phyloP scores from a whole-genome alignment of 2,113 vertebrate genomes.

The Archilochus colubris region DNA sequence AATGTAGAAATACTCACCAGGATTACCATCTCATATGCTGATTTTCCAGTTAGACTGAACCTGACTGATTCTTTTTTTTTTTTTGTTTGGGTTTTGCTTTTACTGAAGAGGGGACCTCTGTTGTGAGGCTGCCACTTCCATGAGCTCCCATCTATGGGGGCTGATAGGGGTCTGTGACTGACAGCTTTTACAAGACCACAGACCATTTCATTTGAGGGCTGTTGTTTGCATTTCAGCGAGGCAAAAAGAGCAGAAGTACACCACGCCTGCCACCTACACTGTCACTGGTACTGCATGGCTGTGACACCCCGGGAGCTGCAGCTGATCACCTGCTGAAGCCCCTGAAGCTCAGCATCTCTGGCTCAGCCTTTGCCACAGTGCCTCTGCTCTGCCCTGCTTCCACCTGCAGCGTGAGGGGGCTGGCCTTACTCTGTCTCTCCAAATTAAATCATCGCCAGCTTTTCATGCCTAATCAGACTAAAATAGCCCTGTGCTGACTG shows the following conservation, averaged over 20 bases:
- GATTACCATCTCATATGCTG: neutral
- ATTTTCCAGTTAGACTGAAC: neutral
- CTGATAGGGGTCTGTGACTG: neutral
- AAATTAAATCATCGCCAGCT: neutral
- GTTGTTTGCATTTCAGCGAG: neutral
- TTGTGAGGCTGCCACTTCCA: neutral
- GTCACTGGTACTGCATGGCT: neutral
- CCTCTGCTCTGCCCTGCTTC: neutral
- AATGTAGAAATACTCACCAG: neutral
- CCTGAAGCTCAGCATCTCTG: neutral
- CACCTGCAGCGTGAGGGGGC: neutral
- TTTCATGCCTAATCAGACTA: slow-evolving; percentile 22
- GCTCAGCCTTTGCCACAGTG: neutral
- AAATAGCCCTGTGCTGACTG: neutral
- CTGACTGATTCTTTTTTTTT: neutral
- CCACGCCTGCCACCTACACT: neutral
- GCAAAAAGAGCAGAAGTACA: neutral
- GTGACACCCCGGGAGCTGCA: neutral
- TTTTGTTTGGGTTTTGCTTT: neutral
- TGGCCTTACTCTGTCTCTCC: neutral
- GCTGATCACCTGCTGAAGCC: neutral
- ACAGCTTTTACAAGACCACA: neutral
- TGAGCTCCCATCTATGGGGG: neutral
- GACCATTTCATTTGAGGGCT: neutral
- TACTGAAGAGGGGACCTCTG: neutral